Percentiles rank a stretch among this genome's conserved stretches.
phyloP scores from a whole-genome alignment of 53 echinoderm and acorn worm species.

The Hippasteria phrygiana region DNA sequence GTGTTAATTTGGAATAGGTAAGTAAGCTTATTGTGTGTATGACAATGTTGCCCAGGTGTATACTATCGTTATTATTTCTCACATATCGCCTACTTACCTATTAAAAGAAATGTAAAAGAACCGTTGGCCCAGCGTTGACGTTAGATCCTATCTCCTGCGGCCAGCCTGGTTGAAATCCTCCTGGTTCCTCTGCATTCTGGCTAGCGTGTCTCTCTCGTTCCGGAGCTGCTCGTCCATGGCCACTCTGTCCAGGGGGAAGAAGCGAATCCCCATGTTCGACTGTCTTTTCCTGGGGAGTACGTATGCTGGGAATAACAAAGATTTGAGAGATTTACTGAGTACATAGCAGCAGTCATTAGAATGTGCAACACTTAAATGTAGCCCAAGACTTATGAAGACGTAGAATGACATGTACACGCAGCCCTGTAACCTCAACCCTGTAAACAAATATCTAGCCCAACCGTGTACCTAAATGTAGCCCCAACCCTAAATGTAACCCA shows the following conservation, averaged over 20 bases:
- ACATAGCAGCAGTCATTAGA: not conserved
- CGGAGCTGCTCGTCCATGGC: slow-evolving; percentile 15
- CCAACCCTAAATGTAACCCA: too few relatives aligned
- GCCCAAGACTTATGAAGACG: too few relatives aligned
- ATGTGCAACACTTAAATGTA: not conserved
- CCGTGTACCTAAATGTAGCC: too few relatives aligned
- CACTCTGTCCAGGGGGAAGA: not conserved
- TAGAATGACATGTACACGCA: too few relatives aligned
- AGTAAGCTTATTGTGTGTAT: too few relatives aligned
- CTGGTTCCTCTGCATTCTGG: slow-evolving; percentile 7
- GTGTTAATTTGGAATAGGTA: too few relatives aligned
- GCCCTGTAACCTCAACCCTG: too few relatives aligned
- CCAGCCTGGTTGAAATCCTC: slow-evolving; percentile 19
- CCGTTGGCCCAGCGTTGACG: not conserved
- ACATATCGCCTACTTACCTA: not conserved
- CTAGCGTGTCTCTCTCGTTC: not conserved
- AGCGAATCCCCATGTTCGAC: not conserved
- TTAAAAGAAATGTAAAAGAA: slow-evolving; percentile 4
- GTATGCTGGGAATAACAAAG: slow-evolving; percentile 27
- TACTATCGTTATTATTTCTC: not conserved
- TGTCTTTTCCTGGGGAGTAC: slow-evolving; percentile 46
- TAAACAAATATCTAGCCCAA: too few relatives aligned
- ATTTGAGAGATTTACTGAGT: not conserved
- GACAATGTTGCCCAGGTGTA: too few relatives aligned
- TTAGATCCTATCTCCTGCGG: slow-evolving; percentile 40